Conservation (phyloP, 2,797 vertebrate genomes). For the Halcyon chelicuti region DNA sequence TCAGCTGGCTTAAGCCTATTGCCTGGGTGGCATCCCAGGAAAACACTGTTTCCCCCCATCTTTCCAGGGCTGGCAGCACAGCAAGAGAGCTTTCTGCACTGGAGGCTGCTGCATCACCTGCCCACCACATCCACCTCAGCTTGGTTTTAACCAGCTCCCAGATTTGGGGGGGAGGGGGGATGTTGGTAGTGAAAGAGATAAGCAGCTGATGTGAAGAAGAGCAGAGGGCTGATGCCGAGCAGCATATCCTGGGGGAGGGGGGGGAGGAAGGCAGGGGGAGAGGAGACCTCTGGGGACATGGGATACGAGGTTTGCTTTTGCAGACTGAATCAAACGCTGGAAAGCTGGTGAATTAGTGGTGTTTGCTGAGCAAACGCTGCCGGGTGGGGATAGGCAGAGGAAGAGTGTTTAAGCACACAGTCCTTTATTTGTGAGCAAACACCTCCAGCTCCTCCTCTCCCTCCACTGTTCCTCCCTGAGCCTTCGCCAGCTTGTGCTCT, state of each 20-base stretch:
- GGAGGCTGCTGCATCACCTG: neutral
- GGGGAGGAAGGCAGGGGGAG: too few relatives aligned
- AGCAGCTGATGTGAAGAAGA: rapidly evolving
- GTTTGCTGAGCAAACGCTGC: constrained; percentile 80
- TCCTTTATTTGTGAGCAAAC: constrained; percentile 71
- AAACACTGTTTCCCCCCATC: rapidly evolving
- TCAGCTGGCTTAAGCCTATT: neutral
- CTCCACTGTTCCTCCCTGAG: neutral
- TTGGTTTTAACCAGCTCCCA: neutral
- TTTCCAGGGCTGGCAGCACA: neutral
- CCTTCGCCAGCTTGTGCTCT: neutral
- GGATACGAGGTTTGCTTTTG: constrained; percentile 39
- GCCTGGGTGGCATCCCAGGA: neutral
- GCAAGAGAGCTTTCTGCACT: neutral
- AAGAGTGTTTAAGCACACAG: constrained; percentile 64
- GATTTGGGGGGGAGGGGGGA: neutral
- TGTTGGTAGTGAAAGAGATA: neutral
- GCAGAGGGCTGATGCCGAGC: neutral
- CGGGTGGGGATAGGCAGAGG: constrained; percentile 55
- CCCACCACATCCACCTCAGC: rapidly evolving
- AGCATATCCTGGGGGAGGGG: neutral
- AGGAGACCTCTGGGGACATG: neutral
- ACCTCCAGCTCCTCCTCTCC: constrained; percentile 30
- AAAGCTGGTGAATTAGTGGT: constrained; percentile 71
- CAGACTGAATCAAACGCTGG: constrained; percentile 33